Evolutionary conservation across 2,113 vertebrate species (phyloP).

Genomic region (Rhea pennata): DNA sequence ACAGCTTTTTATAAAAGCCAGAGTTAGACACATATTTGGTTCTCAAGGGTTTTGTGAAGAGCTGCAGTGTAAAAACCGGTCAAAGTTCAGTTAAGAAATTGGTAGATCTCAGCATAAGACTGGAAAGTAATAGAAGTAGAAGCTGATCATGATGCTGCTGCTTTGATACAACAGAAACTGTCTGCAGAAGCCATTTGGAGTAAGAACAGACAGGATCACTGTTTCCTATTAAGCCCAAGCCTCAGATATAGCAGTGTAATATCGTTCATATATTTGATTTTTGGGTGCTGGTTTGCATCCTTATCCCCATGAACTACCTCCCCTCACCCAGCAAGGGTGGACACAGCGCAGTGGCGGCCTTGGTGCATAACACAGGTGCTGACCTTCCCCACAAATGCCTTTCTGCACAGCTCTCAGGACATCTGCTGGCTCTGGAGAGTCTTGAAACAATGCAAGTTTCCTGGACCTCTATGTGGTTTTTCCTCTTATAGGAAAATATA

Average conservation of each 20-base stretch:
- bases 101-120: not conserved
- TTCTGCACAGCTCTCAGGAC: not conserved
- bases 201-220: not conserved
- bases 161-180: not conserved
- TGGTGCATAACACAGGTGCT: accelerated
- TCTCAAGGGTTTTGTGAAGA: not conserved
- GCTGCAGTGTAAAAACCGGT: not conserved
- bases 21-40: not conserved
- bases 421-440: conserved; percentile 46
- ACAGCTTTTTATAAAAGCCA: not conserved
- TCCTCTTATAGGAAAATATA: conserved; percentile 55
- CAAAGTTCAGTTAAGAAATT: not conserved
- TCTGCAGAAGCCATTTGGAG: not conserved
- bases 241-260: not conserved
- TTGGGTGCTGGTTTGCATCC: not conserved
- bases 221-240: not conserved
- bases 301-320: not conserved
- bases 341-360: accelerated
- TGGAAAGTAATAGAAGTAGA: not conserved
- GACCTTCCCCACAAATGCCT: not conserved
- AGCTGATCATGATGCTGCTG: not conserved
- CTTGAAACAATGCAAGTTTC: conserved; percentile 35
- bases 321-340: not conserved
- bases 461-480: conserved; percentile 28
- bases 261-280: accelerated